Evolutionary conservation across 2,797 vertebrate species (phyloP).

Genomic region (Decapterus maruadsi): DNA sequence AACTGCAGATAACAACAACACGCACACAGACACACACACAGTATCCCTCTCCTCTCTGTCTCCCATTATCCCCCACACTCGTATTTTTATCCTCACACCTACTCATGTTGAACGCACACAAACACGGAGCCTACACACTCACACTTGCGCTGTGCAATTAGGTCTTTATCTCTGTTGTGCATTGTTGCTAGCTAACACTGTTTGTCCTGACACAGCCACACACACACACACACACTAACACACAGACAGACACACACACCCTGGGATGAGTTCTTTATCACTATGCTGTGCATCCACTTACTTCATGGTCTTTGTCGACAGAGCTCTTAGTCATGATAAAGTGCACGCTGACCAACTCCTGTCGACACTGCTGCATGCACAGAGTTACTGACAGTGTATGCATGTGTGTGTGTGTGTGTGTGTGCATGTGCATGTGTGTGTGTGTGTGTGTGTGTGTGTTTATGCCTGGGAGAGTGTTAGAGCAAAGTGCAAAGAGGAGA

Average conservation of each 20-base stretch:
- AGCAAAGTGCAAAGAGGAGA: slow-evolving; percentile 39
- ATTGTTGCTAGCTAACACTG: slow-evolving; percentile 49
- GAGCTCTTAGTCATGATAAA: slow-evolving; percentile 74
- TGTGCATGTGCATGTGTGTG: not conserved
- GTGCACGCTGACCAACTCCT: slow-evolving; percentile 59
- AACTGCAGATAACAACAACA: not conserved
- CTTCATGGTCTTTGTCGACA: slow-evolving; percentile 51
- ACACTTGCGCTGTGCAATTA: slow-evolving; percentile 39
- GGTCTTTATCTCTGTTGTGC: slow-evolving; percentile 66
- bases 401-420: too few relatives aligned
- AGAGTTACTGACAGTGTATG: slow-evolving; percentile 30
- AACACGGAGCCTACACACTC: slow-evolving; percentile 45
- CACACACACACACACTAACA: slow-evolving; percentile 10
- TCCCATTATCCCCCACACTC: slow-evolving; percentile 61
- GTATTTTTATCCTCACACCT: slow-evolving; percentile 75
- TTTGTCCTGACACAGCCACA: slow-evolving; percentile 47
- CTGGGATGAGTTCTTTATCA: slow-evolving; percentile 58
- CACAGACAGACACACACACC: slow-evolving; percentile 2
- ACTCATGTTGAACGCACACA: slow-evolving; percentile 66
- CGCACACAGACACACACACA: slow-evolving; percentile 17
- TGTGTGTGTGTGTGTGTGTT: slow-evolving; percentile 9
- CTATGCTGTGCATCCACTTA: slow-evolving; percentile 48
- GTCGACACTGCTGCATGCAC: slow-evolving; percentile 52
- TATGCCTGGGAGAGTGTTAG: not conserved
- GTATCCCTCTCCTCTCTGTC: slow-evolving; percentile 35